Conservation (phyloP, 2,113 vertebrate species). For the Meriones unguiculatus region DNA sequence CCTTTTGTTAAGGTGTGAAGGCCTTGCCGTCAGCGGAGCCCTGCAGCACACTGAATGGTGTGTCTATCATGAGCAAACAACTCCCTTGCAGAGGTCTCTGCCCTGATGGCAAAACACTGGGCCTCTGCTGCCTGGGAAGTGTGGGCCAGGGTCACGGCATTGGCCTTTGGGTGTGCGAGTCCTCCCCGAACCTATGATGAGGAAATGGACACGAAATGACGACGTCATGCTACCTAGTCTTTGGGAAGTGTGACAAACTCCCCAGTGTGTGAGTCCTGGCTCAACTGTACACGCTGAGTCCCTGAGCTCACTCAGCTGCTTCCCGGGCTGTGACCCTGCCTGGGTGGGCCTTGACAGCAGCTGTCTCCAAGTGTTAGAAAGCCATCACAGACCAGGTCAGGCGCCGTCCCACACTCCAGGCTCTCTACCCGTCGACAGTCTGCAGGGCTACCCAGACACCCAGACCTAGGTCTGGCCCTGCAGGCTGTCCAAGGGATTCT, state of each 20-base stretch:
- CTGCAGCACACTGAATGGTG: too few species aligned
- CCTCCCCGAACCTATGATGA: background rate
- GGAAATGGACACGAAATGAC: background rate
- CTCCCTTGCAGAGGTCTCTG: too few species aligned
- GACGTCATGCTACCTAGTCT: background rate
- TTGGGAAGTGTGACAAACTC: background rate
- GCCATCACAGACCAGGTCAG: background rate
- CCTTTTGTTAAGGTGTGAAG: background rate
- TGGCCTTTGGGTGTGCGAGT: too few species aligned
- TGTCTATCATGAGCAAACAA: fast-evolving
- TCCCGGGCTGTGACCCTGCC: background rate
- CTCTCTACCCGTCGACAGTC: background rate
- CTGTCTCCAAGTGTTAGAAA: background rate
- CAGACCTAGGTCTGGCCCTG: background rate
- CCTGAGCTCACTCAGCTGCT: background rate
- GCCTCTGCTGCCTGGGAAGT: too few species aligned
- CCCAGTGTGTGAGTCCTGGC: background rate
- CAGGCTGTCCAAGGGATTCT: background rate
- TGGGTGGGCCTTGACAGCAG: background rate
- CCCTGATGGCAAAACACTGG: background rate
- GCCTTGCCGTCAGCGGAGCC: background rate
- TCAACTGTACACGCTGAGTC: background rate
- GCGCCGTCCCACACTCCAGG: too few species aligned
- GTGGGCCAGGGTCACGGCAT: too few species aligned
- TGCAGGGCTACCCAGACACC: too few species aligned